Evolutionary conservation across 1,140 invertebrate genomes (phyloP), one percentile per base, ranked within the genome.

Genomic region (Anastrepha ludens): DNA sequence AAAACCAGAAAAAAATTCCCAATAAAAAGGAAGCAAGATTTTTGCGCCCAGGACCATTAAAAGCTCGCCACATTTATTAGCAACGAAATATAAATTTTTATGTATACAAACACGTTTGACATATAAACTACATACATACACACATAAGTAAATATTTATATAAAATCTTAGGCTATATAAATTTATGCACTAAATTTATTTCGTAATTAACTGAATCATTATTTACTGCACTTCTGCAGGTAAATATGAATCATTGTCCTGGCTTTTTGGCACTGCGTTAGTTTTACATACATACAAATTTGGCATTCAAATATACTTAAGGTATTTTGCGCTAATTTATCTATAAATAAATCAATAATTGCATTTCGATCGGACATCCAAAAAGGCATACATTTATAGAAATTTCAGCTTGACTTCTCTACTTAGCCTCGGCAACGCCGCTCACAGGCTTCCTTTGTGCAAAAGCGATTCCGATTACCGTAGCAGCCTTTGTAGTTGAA

Each of bases 401-500:
- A 15, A n/a, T 8, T 58, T 70, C n/a, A 15, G 44, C 17, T 58
- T 29, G 29, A 47, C 3, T 3, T 50, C 9, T 59, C 9, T n/a
- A 62, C 60, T 74, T 88, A 58, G 20, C 86, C 59, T 39, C 64
- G 20, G 29, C 91, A 92, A 5, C 91, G 91, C 8, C 88, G 60
- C 17, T 90, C 89, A 62, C 91, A 92, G 87, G 89, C 89, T 0
- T 92, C 91, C 88, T 90, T 89, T 20, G 90, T 88, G 89, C 91
- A 92, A 86, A 92, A 92, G 2, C 91, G 91, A 86, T 92, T 92
- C 11, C 91, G 89, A 87, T 92, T 92, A n/a, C 91, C 91, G 67
- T 91, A 91, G 89, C 91, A 92, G 13, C 91, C 91, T 15, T 90
- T 90, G 88, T 92, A 92, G 87, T 11, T 88, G 67, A 92, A 92